Base-by-base conservation (phyloP, 2,888 invertebrate species). In the Drosophila nigricruria region DNA sequence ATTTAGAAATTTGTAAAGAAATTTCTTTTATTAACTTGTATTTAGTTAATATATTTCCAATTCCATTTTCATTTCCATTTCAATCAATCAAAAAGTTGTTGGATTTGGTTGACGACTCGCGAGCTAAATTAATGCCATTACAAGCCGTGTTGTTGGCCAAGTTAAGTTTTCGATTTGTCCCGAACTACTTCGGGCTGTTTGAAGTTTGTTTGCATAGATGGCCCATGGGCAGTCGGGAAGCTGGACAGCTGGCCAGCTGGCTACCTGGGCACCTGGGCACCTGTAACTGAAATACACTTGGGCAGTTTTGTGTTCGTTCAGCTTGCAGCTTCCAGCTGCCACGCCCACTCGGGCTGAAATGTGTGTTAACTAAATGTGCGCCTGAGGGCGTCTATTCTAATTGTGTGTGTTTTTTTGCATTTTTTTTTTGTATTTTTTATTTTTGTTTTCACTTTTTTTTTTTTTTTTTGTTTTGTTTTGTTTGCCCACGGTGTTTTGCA, bases 351-450 rank as follows among this genome's bases (percentile, higher is more conserved):
- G 23, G 30, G 23, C 36, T 20, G 36, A 54, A 23, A 43, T 38
- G 45, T 68, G 64, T 56, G 62, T 66, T 73, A 49, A 57, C 65
- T 42, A 58, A 77, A 67, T 68, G 76, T 52, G 49, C 32, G 49
- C 54, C 71, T 57, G 20, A 65, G 61, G 82, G 56, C 67, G 54
- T 57, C 79, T 77, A 62, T 71, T 60, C 73, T 76, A 81, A 77
- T 82, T 82, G 73, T 75, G 81, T 67, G 74, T 81, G 62, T 23
- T 32, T 32, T 6, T 50, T n/a, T n/a, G n/a, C n/a, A n/a, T n/a
- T n/a, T 8, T 50, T 8, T 18, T 20, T 12, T 20, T 43, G 16
- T 45, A n/a, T 70, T 67, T 65, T 60, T 43, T 57, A 61, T 58
- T 57, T 59, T 27, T 20, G 2, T 20, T 50, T 12, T 23, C 8